These are phyloP conservation scores for Belonocnema kinseyi DNA, from an alignment of 1,140 invertebrate genomes.

Conservation along the genomic window DNA sequence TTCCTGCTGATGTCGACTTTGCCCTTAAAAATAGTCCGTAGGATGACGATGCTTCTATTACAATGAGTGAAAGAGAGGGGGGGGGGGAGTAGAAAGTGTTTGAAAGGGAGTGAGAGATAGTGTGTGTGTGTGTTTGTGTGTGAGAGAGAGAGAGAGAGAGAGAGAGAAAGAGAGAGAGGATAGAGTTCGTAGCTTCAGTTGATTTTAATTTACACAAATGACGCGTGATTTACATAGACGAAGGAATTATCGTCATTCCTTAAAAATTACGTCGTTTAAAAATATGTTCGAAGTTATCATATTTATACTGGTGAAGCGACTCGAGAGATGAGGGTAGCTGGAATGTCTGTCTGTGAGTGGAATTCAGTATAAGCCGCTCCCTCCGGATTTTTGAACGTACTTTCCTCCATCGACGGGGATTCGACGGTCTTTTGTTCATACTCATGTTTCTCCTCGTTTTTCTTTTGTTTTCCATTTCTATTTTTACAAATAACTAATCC, in stretches of 20 bases:
- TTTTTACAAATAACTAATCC: constrained; percentile 61
- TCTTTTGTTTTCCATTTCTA: constrained; percentile 52
- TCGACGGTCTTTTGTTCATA: neutral
- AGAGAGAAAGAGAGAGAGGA: no score
- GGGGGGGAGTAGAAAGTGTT: no score
- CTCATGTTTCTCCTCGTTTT: constrained; percentile 21
- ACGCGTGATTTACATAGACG: constrained; percentile 72
- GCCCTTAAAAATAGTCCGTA: neutral
- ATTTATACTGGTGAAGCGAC: constrained; percentile 40
- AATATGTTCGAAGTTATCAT: constrained; percentile 59
- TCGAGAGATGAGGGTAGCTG: constrained; percentile 51
- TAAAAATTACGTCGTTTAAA: constrained; percentile 61
- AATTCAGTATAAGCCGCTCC: neutral
- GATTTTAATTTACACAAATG: constrained; percentile 69
- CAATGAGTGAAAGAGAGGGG: neutral
- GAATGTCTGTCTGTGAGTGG: constrained; percentile 68
- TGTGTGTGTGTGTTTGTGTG: no score
- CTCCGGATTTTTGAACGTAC: neutral
- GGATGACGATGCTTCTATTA: neutral
- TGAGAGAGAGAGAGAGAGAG: no score
- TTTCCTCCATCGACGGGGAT: neutral
- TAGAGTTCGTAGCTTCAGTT: constrained; percentile 7
- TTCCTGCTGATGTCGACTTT: constrained; percentile 8
- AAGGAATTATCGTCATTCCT: constrained; percentile 73
- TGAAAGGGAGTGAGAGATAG: no score